Conservation (phyloP, 2,113 vertebrate species). For the Eulacestoma nigropectus region DNA sequence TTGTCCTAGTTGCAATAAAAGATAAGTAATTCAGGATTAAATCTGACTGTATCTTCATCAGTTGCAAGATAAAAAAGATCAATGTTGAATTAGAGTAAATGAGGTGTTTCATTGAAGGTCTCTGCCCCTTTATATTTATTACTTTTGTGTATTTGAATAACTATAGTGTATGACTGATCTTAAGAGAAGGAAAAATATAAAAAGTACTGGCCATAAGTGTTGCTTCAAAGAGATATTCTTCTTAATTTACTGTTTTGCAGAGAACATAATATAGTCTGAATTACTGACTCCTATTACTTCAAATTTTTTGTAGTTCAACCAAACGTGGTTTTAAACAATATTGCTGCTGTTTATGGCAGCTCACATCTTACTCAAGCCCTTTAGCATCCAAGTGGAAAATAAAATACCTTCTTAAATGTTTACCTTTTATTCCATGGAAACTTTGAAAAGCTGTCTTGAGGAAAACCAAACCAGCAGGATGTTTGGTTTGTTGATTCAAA, state of each 20-base stretch:
- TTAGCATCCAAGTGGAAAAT: neutral
- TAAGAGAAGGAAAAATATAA: neutral
- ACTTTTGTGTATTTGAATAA: neutral
- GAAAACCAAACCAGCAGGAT: neutral
- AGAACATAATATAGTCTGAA: neutral
- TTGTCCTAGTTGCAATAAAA: neutral
- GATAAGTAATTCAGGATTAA: neutral
- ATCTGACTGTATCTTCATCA: neutral
- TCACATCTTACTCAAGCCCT: neutral
- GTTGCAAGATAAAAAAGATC: neutral
- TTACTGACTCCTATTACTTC: neutral
- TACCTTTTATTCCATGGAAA: neutral
- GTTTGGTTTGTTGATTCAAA: neutral
- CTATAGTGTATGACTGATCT: accelerated
- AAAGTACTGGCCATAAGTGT: neutral
- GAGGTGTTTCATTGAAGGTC: neutral
- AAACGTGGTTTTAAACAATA: neutral
- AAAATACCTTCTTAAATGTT: neutral
- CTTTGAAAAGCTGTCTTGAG: neutral
- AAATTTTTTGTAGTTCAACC: neutral
- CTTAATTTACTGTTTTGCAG: neutral
- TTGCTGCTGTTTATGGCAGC: neutral
- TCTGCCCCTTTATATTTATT: neutral
- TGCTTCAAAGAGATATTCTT: neutral
- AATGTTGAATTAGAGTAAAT: neutral